Conservation (phyloP, 2,888 invertebrate genomes). For the Amitus sp. region DNA sequence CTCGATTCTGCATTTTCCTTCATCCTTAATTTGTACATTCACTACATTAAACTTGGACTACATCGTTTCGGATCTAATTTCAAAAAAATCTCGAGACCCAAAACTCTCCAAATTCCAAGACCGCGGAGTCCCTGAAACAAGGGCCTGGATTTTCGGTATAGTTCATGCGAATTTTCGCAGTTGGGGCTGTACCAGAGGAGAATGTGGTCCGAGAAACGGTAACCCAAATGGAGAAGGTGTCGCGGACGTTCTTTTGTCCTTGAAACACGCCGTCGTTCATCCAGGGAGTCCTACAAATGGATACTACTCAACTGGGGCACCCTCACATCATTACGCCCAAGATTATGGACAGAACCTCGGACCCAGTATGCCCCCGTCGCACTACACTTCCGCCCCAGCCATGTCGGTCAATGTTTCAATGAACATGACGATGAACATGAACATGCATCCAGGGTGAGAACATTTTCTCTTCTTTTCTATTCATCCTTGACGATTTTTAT, state of each 20-base stretch:
- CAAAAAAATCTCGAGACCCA: too few relatives aligned
- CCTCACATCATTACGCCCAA: constrained; percentile 56
- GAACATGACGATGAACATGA: constrained; percentile 95
- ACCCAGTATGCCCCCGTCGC: constrained; percentile 66
- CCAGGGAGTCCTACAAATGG: constrained; percentile 70
- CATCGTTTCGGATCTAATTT: too few relatives aligned
- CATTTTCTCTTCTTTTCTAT: too few relatives aligned
- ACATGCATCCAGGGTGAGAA: constrained; percentile 62
- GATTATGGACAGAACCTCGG: constrained; percentile 59
- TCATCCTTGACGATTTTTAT: too few relatives aligned
- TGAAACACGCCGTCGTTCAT: constrained; percentile 89
- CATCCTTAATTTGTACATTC: too few relatives aligned
- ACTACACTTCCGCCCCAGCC: constrained; percentile 74
- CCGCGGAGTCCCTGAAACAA: too few relatives aligned
- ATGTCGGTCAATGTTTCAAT: constrained; percentile 98
- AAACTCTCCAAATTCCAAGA: too few relatives aligned
- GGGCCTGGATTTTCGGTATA: not conserved
- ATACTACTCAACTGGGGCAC: constrained; percentile 59
- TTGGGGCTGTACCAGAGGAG: constrained; percentile 62
- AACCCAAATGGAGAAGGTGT: constrained; percentile 77
- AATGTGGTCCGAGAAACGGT: constrained; percentile 66
- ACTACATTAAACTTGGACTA: too few relatives aligned
- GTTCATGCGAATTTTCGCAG: constrained; percentile 41
- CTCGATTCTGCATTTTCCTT: too few relatives aligned
- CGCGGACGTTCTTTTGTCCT: constrained; percentile 87